Base-by-base conservation (phyloP, 1,140 invertebrate species). In the Zaprionus nigranus region DNA sequence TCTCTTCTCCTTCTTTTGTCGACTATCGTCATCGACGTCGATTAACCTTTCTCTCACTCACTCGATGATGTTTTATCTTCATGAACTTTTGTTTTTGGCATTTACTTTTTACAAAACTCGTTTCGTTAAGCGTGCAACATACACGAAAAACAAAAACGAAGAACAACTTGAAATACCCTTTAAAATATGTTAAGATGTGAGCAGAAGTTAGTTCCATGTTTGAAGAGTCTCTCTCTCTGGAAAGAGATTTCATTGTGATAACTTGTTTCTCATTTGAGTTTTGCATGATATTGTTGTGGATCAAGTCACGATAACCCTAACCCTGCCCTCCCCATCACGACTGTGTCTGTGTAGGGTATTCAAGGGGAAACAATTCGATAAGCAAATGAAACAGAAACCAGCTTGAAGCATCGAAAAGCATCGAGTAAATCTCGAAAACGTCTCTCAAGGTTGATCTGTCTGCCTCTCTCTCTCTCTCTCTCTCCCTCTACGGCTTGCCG, bases 31-130 rank as follows among this genome's bases (percentile, higher is more conserved):
- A 34, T 34, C 30, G 30, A 11, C 30, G 30, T 34, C 30, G 30
- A 34, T 34, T 34, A 34, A 40, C 13, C 38, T 15, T 40, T 40
- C 12, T 40, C 38, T 40, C 38, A 15, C 13, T 40, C 30, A 15
- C 20, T 24, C 11, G 20, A 24, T 51, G 20, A 24, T 51, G 43
- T 51, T 65, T 58, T 56, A 15, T 49, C 36, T 63, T 51, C 49
- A 54, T 63, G 38, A 11, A 28, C 49, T 58, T 58, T 57, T 28
- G n/a, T n/a, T 26, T 49, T 59, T 30, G 49, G 53, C 59, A 26
- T 51, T 78, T 56, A 56, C 26, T 56, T 56, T 56, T 56, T 56
- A 81, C 67, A 82, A 81, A 81, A 81, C 79, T 81, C 67, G 79
- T 81, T 81, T 81, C 53, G 57, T 66, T 81, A 60, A 78, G 79